A percentile compares a stretch with the other conserved stretches of the same genome.
Conservation (phyloP, 2,888 invertebrate species). For the Hecatera dysodea region DNA sequence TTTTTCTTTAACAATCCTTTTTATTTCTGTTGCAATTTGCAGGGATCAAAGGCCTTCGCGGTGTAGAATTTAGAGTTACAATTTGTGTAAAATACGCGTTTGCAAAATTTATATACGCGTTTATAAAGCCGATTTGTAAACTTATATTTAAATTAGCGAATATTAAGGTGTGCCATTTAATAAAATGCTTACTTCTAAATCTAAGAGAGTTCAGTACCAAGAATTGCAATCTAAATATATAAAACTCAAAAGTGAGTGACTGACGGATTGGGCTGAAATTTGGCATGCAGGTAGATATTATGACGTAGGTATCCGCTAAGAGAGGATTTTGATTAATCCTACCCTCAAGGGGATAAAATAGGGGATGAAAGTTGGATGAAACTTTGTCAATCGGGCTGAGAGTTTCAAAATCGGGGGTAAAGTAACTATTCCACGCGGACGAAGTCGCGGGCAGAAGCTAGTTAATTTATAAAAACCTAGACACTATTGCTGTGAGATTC, state of each 20-base stretch:
- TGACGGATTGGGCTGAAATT: too few species aligned
- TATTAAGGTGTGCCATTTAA: not conserved
- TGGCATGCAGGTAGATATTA: too few species aligned
- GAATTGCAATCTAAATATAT: not conserved
- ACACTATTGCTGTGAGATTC: not conserved
- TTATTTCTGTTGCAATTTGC: conserved; percentile 48
- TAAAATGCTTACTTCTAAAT: not conserved
- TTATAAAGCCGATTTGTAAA: conserved; percentile 4
- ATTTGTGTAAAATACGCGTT: conserved; percentile 14
- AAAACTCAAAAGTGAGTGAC: too few species aligned
- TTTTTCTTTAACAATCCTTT: conserved; percentile 40
- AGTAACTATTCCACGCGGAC: too few species aligned
- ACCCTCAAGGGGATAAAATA: too few species aligned
- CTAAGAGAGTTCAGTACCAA: not conserved
- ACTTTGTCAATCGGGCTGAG: too few species aligned
- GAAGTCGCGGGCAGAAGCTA: too few species aligned
- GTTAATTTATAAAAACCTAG: too few species aligned
- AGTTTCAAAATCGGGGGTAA: too few species aligned
- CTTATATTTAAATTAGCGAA: not conserved
- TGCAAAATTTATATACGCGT: conserved; percentile 11
- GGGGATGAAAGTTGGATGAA: too few species aligned
- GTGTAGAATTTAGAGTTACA: conserved; percentile 33
- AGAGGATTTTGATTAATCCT: too few species aligned
- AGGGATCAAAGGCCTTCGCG: conserved; percentile 38
- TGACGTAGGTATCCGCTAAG: too few species aligned